Percentiles rank a stretch among this genome's conserved stretches.
These are phyloP conservation scores for Scytalopus superciliaris DNA, from an alignment of 2,113 vertebrate genomes.

Conservation along the genomic window DNA sequence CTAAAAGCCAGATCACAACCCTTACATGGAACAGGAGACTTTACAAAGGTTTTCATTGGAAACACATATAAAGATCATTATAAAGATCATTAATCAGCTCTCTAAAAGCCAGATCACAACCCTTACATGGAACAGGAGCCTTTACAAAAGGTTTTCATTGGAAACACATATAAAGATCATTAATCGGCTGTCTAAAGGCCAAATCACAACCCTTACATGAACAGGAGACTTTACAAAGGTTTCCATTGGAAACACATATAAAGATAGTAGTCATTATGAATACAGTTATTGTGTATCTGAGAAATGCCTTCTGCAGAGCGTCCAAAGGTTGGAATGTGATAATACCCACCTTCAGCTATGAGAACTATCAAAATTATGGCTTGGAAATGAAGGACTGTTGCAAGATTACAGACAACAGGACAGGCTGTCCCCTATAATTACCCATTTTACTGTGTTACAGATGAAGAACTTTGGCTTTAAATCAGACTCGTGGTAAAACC, in stretches of 20 bases:
- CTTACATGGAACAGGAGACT: too few relatives aligned
- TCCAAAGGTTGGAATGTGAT: background rate
- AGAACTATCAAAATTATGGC: background rate
- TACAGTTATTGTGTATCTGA: background rate
- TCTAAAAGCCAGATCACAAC: too few relatives aligned
- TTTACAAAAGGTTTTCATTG: too few relatives aligned
- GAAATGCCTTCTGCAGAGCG: background rate
- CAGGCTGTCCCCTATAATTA: background rate
- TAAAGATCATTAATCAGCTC: too few relatives aligned
- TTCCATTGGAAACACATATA: background rate
- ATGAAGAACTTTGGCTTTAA: background rate
- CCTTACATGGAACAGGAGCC: too few relatives aligned
- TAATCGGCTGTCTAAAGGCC: background rate
- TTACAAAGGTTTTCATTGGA: too few relatives aligned
- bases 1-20: too few relatives aligned
- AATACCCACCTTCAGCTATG: background rate
- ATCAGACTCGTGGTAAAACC: background rate
- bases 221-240: background rate
- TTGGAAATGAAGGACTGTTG: background rate
- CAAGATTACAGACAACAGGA: background rate
- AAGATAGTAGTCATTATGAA: background rate
- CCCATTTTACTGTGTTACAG: background rate
- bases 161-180: too few relatives aligned
- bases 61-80: too few relatives aligned
- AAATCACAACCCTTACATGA: rapidly evolving